Evolutionary conservation across 1,140 invertebrate species (phyloP).

Genomic region (Drosophila nannoptera): DNA sequence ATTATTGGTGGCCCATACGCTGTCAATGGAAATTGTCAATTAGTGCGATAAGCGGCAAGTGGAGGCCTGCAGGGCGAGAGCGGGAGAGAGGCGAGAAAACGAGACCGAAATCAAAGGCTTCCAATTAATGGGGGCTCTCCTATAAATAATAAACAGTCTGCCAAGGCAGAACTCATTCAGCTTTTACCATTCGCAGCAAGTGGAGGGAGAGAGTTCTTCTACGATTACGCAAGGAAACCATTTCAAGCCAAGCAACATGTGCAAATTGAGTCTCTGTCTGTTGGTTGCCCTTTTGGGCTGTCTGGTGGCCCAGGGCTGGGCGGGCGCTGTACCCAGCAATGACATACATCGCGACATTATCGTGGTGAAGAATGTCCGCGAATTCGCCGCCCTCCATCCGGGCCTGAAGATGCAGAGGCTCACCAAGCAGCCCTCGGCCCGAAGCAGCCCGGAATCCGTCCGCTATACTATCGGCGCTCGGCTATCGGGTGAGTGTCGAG

Average conservation of each 20-base stretch:
- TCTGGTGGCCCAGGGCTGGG: conserved; percentile 33
- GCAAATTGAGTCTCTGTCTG: conserved; percentile 54
- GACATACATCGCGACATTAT: conserved; percentile 38
- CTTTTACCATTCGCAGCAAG: conserved; percentile 37
- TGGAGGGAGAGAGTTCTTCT: conserved; percentile 3
- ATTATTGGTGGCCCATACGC: conserved; percentile 51
- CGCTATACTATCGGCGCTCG: conserved; percentile 64
- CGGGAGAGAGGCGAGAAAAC: conserved; percentile 7
- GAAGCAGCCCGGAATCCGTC: conserved; percentile 28
- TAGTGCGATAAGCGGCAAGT: conserved; percentile 45
- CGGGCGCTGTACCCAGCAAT: conserved; percentile 17
- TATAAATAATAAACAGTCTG: conserved; percentile 58
- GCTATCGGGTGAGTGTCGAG: conserved; percentile 49
- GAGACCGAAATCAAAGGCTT: conserved; percentile 50
- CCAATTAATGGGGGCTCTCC: conserved; percentile 24
- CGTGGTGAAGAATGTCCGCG: conserved; percentile 59
- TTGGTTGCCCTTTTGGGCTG: conserved; percentile 55
- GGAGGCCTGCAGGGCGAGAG: background rate
- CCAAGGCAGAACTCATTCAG: conserved; percentile 49
- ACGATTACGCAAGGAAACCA: too few relatives aligned
- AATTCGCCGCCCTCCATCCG: conserved; percentile 60
- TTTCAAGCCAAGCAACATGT: conserved; percentile 39
- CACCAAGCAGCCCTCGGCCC: conserved; percentile 29
- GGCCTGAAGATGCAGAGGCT: conserved; percentile 45
- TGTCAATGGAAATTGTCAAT: conserved; percentile 71